Evolutionary conservation across 2,797 vertebrate genomes (phyloP).

Genomic region (Siniperca scherzeri): DNA sequence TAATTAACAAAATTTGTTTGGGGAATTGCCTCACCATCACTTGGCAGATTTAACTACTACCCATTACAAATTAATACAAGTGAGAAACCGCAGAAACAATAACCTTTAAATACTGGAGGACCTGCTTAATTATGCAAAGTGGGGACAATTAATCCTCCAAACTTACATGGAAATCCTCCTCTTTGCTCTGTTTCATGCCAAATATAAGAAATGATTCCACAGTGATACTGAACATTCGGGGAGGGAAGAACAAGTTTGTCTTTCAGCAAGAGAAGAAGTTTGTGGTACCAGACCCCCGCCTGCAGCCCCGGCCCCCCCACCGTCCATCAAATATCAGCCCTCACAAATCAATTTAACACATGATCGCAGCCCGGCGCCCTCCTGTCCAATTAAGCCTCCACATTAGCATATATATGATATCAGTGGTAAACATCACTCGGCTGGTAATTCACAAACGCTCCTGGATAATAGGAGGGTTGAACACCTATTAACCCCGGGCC

Average conservation of each 20-base stretch:
- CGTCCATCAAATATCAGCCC: conserved; percentile 94
- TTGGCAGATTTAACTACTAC: conserved; percentile 91
- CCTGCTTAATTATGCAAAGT: conserved; percentile 24
- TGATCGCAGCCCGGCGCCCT: conserved; percentile 87
- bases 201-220: background rate
- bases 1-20: conserved; percentile 90
- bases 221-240: background rate
- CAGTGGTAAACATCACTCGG: conserved; percentile 96
- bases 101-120: conserved; percentile 78
- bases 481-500: conserved; percentile 96
- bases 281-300: conserved; percentile 82
- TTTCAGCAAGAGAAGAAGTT: conserved; percentile 14
- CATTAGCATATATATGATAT: conserved; percentile 99
- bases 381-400: conserved; percentile 93
- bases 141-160: conserved; percentile 10
- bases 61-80: conserved; percentile 91
- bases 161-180: conserved; percentile 6
- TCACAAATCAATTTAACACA: conserved; percentile 99
- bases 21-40: conserved; percentile 90
- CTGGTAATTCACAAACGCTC: conserved; percentile 93
- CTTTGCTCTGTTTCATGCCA: conserved; percentile 2
- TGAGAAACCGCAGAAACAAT: conserved; percentile 90
- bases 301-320: conserved; percentile 86
- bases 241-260: background rate
- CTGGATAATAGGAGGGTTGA: conserved; percentile 95